Evolutionary conservation across 2,113 vertebrate genomes (phyloP), one percentile per base, ranked within the genome.

Genomic region (Charadrius vociferus): DNA sequence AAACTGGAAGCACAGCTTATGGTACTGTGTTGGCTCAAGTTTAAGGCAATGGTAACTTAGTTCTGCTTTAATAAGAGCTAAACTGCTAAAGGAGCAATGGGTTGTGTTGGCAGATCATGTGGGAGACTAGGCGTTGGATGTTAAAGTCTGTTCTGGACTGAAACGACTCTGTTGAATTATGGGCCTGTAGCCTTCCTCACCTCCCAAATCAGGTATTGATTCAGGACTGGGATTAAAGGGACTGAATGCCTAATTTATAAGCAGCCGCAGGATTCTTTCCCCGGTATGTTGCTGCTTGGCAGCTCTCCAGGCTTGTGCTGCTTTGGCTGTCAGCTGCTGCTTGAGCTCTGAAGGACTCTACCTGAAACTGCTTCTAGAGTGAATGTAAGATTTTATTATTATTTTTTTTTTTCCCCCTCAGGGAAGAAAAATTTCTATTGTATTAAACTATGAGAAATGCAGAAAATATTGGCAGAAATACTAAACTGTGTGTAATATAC

Each of bases 161-260:
- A 32, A 90, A 67, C 53, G 63, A 1, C 26, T 72, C 30, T 8
- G 12, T n/a, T 93, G 74, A 68, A 81, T 96, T 84, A 65, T 23
- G 17, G 56, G 32, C 53, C 39, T 85, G 59, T 72, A 67, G 86
- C 52, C 37, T 63, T 90, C 55, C 29, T 58, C 30, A 7, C 43
- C 45, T 95, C 66, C 78, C 80, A 53, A 62, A 83, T 83, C n/a
- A 21, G 55, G 80, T 88, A 50, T 59, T 68, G 90, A 65, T 93
- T 96, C 78, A 82, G 85, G 78, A 72, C 65, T 94, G 78, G 87
- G 84, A 65, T 94, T 75, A 79, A 75, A 81, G 70, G 87, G 74
- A 56, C 43, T 72, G 74, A 79, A 90, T 87, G 62, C 79, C 74
- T 94, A 72, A 94, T 91, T 93, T 94, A 67, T 58, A 63, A 94